Conservation (phyloP, 2,113 vertebrate genomes). For the Macaca mulatta region DNA sequence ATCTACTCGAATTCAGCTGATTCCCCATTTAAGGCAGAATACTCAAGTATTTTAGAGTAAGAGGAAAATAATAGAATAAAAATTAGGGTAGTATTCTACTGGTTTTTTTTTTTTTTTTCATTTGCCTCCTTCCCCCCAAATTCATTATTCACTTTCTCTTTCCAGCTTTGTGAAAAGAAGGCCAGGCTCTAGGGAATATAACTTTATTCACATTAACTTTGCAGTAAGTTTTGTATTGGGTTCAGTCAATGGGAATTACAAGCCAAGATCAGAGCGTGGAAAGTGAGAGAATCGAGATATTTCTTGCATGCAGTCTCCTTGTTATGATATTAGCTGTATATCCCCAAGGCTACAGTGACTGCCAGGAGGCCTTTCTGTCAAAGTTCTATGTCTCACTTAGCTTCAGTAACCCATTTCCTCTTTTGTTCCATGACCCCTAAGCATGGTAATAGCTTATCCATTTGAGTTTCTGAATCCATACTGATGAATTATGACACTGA, state of each 20-base stretch:
- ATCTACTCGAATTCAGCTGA: not conserved
- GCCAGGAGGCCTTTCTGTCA: not conserved
- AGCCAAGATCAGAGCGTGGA: not conserved
- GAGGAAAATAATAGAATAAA: not conserved
- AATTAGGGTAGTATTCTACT: not conserved
- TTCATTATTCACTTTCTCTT: not conserved
- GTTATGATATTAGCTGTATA: not conserved
- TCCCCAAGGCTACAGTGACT: not conserved
- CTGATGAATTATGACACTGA: not conserved
- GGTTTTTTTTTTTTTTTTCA: not conserved
- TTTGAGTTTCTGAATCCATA: not conserved
- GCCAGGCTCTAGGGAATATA: too few species aligned
- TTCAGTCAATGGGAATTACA: not conserved
- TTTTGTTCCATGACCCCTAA: not conserved
- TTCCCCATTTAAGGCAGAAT: not conserved
- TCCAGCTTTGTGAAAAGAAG: not conserved
- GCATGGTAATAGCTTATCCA: not conserved
- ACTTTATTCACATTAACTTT: not conserved
- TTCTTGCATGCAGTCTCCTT: not conserved
- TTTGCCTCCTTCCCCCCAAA: not conserved
- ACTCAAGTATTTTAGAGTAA: not conserved
- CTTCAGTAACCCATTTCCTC: not conserved
- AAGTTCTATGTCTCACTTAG: not conserved
- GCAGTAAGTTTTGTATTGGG: not conserved
- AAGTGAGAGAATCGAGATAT: not conserved